phyloP scores from a whole-genome alignment of 2,113 vertebrate genomes.

The Thinocorus orbignyianus region DNA sequence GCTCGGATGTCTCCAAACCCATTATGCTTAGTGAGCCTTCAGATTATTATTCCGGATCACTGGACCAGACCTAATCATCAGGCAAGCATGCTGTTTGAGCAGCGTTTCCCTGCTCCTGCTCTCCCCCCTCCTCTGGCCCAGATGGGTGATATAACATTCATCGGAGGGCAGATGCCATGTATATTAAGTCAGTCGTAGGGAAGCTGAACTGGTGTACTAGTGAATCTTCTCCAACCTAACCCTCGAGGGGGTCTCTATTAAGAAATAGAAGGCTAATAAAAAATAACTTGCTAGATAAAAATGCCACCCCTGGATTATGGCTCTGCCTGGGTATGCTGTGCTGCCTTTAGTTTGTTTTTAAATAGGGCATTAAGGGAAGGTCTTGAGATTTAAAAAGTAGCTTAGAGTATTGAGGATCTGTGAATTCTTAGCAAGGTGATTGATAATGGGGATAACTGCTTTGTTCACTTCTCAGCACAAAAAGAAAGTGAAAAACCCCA shows the following conservation, averaged over 20 bases:
- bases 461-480: not conserved
- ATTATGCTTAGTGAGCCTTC: constrained; percentile 47
- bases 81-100: constrained; percentile 39
- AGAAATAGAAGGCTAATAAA: constrained; percentile 63
- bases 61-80: constrained; percentile 53
- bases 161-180: constrained; percentile 43
- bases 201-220: constrained; percentile 46
- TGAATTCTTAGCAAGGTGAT: not conserved
- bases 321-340: constrained; percentile 12
- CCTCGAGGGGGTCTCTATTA: constrained; percentile 59
- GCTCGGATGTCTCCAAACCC: constrained; percentile 11
- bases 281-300: constrained; percentile 63
- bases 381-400: constrained; percentile 14
- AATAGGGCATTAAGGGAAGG: constrained; percentile 34
- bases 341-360: constrained; percentile 42
- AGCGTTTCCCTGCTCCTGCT: constrained; percentile 25
- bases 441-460: not conserved
- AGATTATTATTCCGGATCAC: constrained; percentile 36
- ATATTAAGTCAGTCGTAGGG: constrained; percentile 39
- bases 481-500: accelerated
- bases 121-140: constrained; percentile 44
- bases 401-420: not conserved
- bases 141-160: constrained; percentile 27
- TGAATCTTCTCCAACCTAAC: constrained; percentile 30
- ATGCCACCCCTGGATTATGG: constrained; percentile 15